Conservation (phyloP, 2,888 invertebrate genomes). For the Seira musarum region DNA sequence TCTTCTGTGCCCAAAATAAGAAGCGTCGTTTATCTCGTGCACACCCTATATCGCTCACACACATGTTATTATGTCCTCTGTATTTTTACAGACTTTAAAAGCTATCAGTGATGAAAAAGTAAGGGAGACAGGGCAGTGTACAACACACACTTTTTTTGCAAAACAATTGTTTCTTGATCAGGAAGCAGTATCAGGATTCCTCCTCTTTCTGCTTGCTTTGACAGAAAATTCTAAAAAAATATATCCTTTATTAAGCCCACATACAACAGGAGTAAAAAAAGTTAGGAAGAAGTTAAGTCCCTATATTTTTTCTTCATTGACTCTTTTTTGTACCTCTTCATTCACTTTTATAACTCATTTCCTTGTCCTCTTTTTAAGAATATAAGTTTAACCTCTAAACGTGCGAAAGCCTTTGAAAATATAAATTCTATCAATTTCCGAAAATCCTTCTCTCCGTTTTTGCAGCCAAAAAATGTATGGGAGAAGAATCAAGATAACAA, state of each 20-base stretch:
- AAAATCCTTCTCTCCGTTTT: slow-evolving; percentile 8
- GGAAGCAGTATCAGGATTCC: slow-evolving; percentile 21
- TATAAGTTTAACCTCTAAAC: background rate
- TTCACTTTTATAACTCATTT: background rate
- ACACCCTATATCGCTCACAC: background rate
- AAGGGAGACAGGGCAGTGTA: slow-evolving; percentile 32
- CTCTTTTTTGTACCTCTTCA: background rate
- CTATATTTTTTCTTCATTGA: background rate
- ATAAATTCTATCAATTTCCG: slow-evolving; percentile 37
- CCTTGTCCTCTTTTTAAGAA: background rate
- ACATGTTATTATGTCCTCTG: background rate
- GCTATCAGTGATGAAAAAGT: background rate
- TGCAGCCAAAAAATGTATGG: background rate
- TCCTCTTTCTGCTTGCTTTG: background rate
- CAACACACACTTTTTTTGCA: slow-evolving; percentile 18
- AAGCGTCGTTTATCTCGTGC: slow-evolving; percentile 39
- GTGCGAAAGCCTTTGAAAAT: background rate
- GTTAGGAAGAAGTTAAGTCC: background rate
- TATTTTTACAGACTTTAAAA: background rate
- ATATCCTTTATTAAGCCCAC: background rate
- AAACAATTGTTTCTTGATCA: slow-evolving; percentile 39
- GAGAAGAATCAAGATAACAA: slow-evolving; percentile 30
- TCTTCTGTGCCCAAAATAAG: slow-evolving; percentile 12
- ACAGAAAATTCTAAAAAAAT: background rate
- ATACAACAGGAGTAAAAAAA: background rate